Base-by-base conservation (phyloP, 2,888 invertebrate species). In the Polydrusus tereticollis region DNA sequence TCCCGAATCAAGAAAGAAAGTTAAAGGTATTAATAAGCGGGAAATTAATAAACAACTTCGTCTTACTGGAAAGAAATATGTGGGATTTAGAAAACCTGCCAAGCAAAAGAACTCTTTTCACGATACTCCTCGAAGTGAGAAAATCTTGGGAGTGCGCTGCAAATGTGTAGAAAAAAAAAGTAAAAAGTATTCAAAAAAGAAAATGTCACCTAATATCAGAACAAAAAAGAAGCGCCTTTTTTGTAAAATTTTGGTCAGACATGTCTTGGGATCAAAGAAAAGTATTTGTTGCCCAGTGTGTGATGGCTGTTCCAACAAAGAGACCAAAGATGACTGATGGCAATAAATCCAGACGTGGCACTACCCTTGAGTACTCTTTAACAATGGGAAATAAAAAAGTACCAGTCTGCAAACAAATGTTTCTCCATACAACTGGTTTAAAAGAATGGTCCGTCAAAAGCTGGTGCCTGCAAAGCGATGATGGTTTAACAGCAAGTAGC, bases 401-500 rank as follows among this genome's bases (percentile, higher is more conserved):
- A 8, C 69, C 58, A 16, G 73, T 69, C 8, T 69, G 69, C 33
- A 73, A 73, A 33, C 41, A 10, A 55, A 73, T 73, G 69, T 65
- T 59, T 36, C 41, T 71, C 14, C 38, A 67, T 21, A 66, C 71
- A 52, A 67, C 45, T 52, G 60, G 52, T 8, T 38, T 71, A 36
- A 36, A 23, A 50, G 55, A 71, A 55, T 71, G 71, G 66, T 66
- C 66, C 1, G 69, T 64, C 2, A 29, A 20, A 45, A 50, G 57
- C 14, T 69, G 72, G 72, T 38, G 20, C 20, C 38, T 59, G n/a
- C 41, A 59, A 59, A 59, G 20, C 41, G 8, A 2, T 41, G 33
- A 59, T 41, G 59, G 41, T 12, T 41, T n/a, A n/a, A n/a, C n/a
- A n/a, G n/a, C n/a, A n/a, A n/a, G n/a, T n/a, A n/a, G n/a, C n/a